Conservation (phyloP, 2,888 invertebrate species). For the Lithophane socia region DNA sequence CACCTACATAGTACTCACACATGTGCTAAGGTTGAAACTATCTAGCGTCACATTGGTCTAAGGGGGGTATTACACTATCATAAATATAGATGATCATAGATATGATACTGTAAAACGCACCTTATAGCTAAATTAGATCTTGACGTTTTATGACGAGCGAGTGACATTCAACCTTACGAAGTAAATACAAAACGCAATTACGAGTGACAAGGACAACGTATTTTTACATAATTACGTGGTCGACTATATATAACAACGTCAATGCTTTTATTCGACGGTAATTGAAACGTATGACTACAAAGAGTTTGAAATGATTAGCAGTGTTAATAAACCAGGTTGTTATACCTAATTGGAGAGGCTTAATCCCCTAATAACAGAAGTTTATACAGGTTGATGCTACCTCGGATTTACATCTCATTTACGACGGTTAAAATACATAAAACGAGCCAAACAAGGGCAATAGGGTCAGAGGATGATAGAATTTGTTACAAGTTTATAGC, state of each 20-base stretch:
- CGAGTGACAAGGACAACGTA: too few relatives aligned
- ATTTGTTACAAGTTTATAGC: conserved; percentile 72
- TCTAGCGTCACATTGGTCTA: background rate
- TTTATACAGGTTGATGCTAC: conserved; percentile 70
- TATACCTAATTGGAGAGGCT: conserved; percentile 62
- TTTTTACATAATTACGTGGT: background rate
- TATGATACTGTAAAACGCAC: too few relatives aligned
- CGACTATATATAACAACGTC: too few relatives aligned
- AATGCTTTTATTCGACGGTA: conserved; percentile 1
- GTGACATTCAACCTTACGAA: too few relatives aligned
- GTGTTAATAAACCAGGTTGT: conserved; percentile 51
- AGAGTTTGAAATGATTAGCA: conserved; percentile 56
- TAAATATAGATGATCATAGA: too few relatives aligned
- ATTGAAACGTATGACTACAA: conserved; percentile 29
- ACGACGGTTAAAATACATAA: conserved; percentile 68
- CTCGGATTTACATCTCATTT: conserved; percentile 78
- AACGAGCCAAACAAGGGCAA: conserved; percentile 57
- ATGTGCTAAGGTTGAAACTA: background rate
- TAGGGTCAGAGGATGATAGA: conserved; percentile 59
- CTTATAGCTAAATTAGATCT: too few relatives aligned
- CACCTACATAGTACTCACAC: background rate
- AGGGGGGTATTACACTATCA: too few relatives aligned
- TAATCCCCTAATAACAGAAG: conserved; percentile 71
- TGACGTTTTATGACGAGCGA: background rate
- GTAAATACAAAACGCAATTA: background rate